Evolutionary conservation across 1,140 invertebrate genomes (phyloP).

Genomic region (Asobara japonica): DNA sequence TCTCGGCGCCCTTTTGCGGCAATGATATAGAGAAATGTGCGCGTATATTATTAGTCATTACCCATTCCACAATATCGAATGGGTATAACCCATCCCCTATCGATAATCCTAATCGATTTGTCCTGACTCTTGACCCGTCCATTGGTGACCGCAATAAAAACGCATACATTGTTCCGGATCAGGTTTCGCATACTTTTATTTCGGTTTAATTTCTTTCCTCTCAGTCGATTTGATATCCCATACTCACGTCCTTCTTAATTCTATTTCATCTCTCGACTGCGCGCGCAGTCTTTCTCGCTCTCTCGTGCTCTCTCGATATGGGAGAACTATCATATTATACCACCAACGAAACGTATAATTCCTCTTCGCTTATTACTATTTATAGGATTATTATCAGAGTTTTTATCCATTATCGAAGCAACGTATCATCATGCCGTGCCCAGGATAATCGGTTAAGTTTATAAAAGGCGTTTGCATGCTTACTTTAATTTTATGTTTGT

Average conservation of each 20-base stretch:
- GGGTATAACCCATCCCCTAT: conserved; percentile 35
- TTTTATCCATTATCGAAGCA: conserved; percentile 17
- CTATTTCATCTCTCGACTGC: conserved; percentile 9
- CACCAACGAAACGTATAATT: conserved; percentile 6
- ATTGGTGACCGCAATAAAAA: conserved; percentile 51
- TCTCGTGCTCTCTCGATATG: neutral
- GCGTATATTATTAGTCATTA: conserved; percentile 60
- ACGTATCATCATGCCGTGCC: conserved; percentile 19
- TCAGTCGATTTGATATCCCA: conserved; percentile 46
- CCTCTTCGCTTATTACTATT: conserved; percentile 8
- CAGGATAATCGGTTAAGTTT: conserved; percentile 10
- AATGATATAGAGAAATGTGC: conserved; percentile 19
- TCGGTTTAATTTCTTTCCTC: conserved; percentile 52
- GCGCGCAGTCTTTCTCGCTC: no score
- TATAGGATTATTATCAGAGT: conserved; percentile 19
- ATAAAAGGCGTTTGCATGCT: conserved; percentile 20
- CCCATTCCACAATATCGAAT: conserved; percentile 41
- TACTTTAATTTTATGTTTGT: conserved; percentile 9
- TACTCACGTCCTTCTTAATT: neutral
- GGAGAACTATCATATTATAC: neutral
- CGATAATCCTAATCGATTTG: conserved; percentile 54
- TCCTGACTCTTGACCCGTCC: conserved; percentile 57
- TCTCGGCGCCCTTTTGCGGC: conserved; percentile 25
- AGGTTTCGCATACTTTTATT: conserved; percentile 17
- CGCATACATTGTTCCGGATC: conserved; percentile 57